These are phyloP conservation scores for Myzus persicae DNA, from an alignment of 1,140 invertebrate genomes.

Conservation along the genomic window DNA sequence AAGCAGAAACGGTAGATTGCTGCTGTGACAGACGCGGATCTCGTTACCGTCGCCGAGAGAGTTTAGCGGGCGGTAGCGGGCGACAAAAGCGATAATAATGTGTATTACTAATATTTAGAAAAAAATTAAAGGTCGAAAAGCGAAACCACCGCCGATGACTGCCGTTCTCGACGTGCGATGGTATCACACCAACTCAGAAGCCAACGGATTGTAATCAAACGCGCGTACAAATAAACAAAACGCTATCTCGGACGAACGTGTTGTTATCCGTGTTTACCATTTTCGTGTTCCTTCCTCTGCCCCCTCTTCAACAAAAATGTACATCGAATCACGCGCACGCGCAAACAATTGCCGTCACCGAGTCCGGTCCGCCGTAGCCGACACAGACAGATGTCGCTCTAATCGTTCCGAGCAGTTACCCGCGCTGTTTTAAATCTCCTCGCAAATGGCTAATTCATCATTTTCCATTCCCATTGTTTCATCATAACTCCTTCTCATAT, in stretches of 20 bases:
- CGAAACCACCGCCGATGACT: neutral
- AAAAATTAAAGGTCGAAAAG: neutral
- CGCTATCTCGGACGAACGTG: slow-evolving; percentile 33
- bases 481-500: neutral
- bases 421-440: neutral
- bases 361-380: neutral
- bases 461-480: neutral
- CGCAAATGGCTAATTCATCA: neutral
- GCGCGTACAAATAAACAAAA: slow-evolving; percentile 56
- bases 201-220: slow-evolving; percentile 52
- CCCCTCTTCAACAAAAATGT: neutral
- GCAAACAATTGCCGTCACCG: neutral
- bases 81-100: neutral
- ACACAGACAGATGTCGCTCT: neutral
- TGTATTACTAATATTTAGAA: neutral
- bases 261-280: slow-evolving; percentile 57
- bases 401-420: neutral
- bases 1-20: neutral
- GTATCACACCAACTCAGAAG: neutral
- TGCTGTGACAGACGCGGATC: neutral
- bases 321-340: neutral
- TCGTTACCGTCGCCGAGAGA: neutral
- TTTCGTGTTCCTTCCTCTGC: neutral
- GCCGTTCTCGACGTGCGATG: neutral
- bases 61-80: neutral